phyloP scores from a whole-genome alignment of 2,797 vertebrate genomes.

The Epinephelus coioides region DNA sequence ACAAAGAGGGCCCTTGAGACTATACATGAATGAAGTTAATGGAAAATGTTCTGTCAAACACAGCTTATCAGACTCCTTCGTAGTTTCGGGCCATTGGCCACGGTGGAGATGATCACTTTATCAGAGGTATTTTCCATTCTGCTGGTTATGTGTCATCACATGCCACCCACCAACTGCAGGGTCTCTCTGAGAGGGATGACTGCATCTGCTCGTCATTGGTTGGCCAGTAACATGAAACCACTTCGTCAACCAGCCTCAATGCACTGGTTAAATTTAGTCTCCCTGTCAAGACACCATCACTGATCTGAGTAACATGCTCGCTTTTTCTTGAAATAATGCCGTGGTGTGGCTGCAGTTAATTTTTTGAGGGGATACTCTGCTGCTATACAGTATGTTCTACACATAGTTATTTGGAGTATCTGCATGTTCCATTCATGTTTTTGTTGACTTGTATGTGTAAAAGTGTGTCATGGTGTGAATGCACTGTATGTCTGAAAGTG shows the following conservation, averaged over 20 bases:
- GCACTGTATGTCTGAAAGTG: conserved; percentile 22
- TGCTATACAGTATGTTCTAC: not conserved
- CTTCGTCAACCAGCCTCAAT: conserved; percentile 45
- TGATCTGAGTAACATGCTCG: not conserved
- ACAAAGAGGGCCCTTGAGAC: conserved; percentile 64
- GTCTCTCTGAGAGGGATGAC: conserved; percentile 69
- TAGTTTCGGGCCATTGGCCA: conserved; percentile 61
- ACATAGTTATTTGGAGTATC: conserved; percentile 4
- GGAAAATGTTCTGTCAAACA: conserved; percentile 68
- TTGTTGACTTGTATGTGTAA: not conserved
- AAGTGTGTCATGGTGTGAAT: not conserved
- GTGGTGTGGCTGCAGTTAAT: not conserved
- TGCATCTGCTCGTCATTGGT: conserved; percentile 64
- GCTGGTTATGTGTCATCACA: conserved; percentile 80
- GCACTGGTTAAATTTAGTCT: conserved; percentile 61
- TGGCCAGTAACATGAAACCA: conserved; percentile 57
- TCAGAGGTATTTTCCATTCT: conserved; percentile 84
- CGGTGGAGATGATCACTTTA: conserved; percentile 80
- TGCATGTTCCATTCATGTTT: conserved; percentile 9
- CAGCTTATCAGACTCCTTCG: conserved; percentile 70
- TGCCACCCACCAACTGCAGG: conserved; percentile 76
- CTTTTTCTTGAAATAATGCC: conserved; percentile 5
- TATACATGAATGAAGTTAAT: conserved; percentile 60
- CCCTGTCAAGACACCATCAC: conserved; percentile 11
- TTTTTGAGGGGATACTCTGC: not conserved